phyloP scores from a whole-genome alignment of 1,140 invertebrate genomes.

The Octopus bimaculoides region DNA sequence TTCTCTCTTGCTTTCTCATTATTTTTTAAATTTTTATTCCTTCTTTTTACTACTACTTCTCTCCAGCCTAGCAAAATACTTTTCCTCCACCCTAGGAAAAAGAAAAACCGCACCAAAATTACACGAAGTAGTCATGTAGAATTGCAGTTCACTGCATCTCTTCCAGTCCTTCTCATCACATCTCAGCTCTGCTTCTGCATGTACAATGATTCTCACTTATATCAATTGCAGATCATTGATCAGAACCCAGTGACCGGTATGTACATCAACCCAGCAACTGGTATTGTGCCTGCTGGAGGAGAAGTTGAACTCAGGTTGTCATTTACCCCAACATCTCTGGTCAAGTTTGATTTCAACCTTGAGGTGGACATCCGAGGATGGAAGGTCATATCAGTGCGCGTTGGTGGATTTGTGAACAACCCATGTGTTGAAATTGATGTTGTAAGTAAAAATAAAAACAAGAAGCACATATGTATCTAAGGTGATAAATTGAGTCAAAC shows the following conservation, averaged over 20 bases:
- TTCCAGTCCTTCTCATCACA: no score
- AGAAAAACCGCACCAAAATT: no score
- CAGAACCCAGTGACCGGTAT: constrained; percentile 54
- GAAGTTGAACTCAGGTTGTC: constrained; percentile 45
- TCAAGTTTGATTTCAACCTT: constrained; percentile 57
- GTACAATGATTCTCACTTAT: no score
- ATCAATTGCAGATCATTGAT: constrained; percentile 47
- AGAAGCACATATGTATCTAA: background rate
- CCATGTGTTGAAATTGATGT: constrained; percentile 54
- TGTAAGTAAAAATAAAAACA: constrained; percentile 32
- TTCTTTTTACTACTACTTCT: no score
- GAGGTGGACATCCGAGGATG: constrained; percentile 51
- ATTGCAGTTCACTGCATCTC: no score
- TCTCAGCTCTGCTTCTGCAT: no score
- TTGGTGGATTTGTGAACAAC: constrained; percentile 54
- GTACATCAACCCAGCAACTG: constrained; percentile 48
- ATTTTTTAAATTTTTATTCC: no score
- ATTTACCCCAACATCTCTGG: constrained; percentile 49
- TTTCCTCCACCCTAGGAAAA: no score
- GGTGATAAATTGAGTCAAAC: no score
- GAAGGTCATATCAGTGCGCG: constrained; percentile 50
- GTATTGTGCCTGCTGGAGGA: constrained; percentile 54
- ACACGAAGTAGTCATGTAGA: no score
- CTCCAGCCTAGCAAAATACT: no score
- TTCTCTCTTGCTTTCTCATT: no score